phyloP scores from a whole-genome alignment of 2,797 vertebrate genomes.

The Babyrousa celebensis region DNA sequence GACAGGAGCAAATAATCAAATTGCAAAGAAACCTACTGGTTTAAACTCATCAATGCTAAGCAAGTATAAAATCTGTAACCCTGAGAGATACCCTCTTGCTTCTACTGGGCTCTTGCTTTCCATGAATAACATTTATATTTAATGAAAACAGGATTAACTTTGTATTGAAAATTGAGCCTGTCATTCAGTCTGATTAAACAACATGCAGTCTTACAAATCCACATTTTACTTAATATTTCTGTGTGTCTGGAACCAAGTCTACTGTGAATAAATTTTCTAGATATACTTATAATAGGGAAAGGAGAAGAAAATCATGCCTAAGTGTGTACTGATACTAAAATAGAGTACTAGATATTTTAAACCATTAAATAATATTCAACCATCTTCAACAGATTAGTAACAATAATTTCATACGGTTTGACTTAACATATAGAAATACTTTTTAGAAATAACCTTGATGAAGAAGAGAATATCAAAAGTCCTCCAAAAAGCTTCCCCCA shows the following conservation, averaged over 20 bases:
- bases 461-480: not conserved
- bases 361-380: not conserved
- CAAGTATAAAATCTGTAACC: conserved; percentile 79
- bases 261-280: conserved; percentile 37
- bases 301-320: not conserved
- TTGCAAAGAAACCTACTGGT: conserved; percentile 48
- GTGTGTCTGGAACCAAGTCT: conserved; percentile 35
- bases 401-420: not conserved
- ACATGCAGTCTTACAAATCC: not conserved
- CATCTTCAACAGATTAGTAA: not conserved
- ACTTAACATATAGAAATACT: not conserved
- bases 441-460: conserved; percentile 1
- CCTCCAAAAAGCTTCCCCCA: not conserved
- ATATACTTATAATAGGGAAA: not conserved
- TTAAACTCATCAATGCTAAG: conserved; percentile 74
- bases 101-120: conserved; percentile 75
- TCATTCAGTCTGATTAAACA: conserved; percentile 83
- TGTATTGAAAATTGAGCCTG: conserved; percentile 79
- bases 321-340: not conserved
- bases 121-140: conserved; percentile 83
- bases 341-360: not conserved
- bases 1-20: conserved; percentile 78
- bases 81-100: conserved; percentile 63
- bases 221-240: conserved; percentile 73
- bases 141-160: conserved; percentile 83